Conservation (phyloP, 2,113 vertebrate species). For the Sapajus apella region DNA sequence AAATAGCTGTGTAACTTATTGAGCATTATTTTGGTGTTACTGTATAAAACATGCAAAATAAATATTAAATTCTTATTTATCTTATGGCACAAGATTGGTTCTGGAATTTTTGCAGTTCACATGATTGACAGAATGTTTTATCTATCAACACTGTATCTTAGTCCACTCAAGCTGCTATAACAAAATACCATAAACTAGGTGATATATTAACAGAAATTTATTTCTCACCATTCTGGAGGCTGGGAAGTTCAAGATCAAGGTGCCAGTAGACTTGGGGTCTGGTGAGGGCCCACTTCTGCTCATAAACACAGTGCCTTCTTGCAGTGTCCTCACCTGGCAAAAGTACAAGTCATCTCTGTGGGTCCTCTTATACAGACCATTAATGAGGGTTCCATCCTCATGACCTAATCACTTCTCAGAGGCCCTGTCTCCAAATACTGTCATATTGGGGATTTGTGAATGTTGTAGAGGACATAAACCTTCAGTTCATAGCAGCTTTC, state of each 20-base stretch:
- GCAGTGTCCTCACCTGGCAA: not conserved
- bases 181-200: not conserved
- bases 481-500: not conserved
- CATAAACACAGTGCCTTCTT: not conserved
- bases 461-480: not conserved
- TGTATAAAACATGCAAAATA: slow-evolving; percentile 70
- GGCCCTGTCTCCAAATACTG: not conserved
- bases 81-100: slow-evolving; percentile 49
- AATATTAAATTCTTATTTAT: slow-evolving; percentile 66
- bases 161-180: not conserved
- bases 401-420: not conserved
- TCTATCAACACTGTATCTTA: not conserved
- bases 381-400: not conserved
- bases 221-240: not conserved
- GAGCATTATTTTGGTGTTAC: slow-evolving; percentile 68
- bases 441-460: not conserved
- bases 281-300: not conserved
- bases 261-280: not conserved
- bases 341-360: not conserved
- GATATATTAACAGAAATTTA: not conserved
- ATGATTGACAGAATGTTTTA: slow-evolving; percentile 37
- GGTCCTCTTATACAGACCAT: not conserved
- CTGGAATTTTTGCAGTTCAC: slow-evolving; percentile 35
- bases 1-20: slow-evolving; percentile 64
- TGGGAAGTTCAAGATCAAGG: not conserved